These are phyloP conservation scores for Suricata suricatta DNA, from an alignment of 2,113 vertebrate species.

Conservation along the genomic window DNA sequence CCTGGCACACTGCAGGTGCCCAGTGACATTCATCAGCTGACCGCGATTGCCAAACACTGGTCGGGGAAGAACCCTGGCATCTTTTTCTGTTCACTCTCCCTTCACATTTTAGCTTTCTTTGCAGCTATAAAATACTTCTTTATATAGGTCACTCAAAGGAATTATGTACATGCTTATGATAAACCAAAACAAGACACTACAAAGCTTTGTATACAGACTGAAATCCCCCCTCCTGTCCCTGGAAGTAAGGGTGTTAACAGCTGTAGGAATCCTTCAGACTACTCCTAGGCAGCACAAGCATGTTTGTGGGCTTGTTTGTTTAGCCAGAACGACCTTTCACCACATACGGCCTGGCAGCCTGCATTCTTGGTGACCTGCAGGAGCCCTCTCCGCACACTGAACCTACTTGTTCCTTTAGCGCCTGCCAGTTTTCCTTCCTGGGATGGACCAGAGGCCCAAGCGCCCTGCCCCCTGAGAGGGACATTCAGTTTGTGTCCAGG, in stretches of 20 bases:
- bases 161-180: background rate
- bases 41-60: background rate
- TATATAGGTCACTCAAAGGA: background rate
- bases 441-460: accelerated
- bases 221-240: too few species aligned
- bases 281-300: background rate
- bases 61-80: background rate
- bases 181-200: background rate
- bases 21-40: background rate
- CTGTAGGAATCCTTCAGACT: background rate
- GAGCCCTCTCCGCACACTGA: accelerated
- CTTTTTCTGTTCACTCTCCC: background rate
- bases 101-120: background rate
- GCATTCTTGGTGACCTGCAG: background rate
- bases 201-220: background rate
- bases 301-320: background rate
- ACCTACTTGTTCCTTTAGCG: background rate
- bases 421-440: background rate
- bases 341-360: background rate
- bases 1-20: background rate
- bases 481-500: background rate
- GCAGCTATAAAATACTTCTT: background rate
- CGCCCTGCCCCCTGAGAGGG: accelerated
- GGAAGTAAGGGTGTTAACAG: background rate
- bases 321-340: background rate